These are phyloP conservation scores for Bombus polaris DNA, from an alignment of 1,140 invertebrate genomes.

Conservation along the genomic window DNA sequence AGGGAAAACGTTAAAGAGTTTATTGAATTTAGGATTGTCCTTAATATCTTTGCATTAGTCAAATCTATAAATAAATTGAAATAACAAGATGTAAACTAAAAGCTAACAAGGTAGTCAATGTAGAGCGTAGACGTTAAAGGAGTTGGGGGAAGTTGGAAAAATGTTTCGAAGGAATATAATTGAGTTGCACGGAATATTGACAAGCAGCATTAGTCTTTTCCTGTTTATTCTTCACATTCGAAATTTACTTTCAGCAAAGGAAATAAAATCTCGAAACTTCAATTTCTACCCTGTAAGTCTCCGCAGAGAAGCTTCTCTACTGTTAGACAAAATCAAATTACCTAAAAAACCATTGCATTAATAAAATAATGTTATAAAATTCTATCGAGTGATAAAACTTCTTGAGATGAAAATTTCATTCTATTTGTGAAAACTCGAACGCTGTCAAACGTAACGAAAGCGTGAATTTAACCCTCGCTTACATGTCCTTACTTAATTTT, in stretches of 20 bases:
- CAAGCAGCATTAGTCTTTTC: not conserved
- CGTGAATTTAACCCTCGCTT: not conserved
- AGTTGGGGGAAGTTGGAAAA: not conserved
- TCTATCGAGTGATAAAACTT: too few species aligned
- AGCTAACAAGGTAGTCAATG: not conserved
- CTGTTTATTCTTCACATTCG: not conserved
- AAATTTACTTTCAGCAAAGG: not conserved
- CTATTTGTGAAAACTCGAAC: too few species aligned
- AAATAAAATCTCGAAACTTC: not conserved
- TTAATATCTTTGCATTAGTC: not conserved
- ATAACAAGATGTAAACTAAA: constrained; percentile 1
- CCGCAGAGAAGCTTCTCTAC: not conserved
- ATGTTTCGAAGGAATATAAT: not conserved
- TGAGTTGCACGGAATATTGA: not conserved
- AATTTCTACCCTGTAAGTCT: not conserved
- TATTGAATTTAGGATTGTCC: not conserved
- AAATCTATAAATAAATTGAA: not conserved
- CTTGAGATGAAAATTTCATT: too few species aligned
- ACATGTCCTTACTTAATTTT: too few species aligned
- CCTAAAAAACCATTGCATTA: too few species aligned
- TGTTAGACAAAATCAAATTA: too few species aligned
- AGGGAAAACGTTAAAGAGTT: not conserved
- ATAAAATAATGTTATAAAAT: too few species aligned
- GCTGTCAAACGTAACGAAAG: not conserved
- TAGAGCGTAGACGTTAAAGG: not conserved